Base-by-base conservation (phyloP, 2,888 invertebrate species). In the Eupithecia exiguata region DNA sequence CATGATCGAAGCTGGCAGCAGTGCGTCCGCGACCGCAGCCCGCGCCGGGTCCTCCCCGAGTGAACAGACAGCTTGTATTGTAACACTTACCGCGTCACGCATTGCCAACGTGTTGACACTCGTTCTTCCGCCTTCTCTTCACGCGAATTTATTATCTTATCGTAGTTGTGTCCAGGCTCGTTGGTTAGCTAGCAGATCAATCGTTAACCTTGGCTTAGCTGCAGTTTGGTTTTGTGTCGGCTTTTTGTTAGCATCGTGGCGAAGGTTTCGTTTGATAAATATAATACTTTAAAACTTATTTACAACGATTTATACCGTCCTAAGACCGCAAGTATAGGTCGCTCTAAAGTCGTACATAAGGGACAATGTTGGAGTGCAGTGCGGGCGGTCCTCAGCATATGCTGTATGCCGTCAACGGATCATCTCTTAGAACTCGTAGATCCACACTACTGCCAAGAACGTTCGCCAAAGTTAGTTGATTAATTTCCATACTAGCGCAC, bases 391-490 rank as follows among this genome's bases (percentile, higher is more conserved):
- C 83, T 92, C 74, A 88, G 87, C 85, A 90, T 89, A 85, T 94
- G 93, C 88, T 94, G 93, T 85, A 80, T 92, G 84, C 94, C 92
- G 82, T 87, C 92, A 76, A 84, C 89, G 78, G 92, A 91, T 81
- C 87, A 87, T 75, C 86, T 93, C 74, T 84, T 85, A 76, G 88
- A 90, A 79, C 89, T 92, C 68, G 85, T 91, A 80, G 89, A 91
- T 79, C 91, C 91, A 70, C 86, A 90, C 83, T 87, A 87, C 70
- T 86, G 84, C 77, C 88, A 84, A 78, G 89, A 91, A 82, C 88
- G 87, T 77, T 92, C 92, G 67, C 86, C 88, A 79, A 92, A 89
- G 94, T 94, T 91, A 93, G 93, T 92, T 89, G 74, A 77, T 81
- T 82, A 79, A 80, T 75, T 72, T 74, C 72, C 81, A 84, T 84